These are phyloP conservation scores for Pseudochromis fuscus DNA, from an alignment of 2,797 vertebrate species.

Conservation along the genomic window DNA sequence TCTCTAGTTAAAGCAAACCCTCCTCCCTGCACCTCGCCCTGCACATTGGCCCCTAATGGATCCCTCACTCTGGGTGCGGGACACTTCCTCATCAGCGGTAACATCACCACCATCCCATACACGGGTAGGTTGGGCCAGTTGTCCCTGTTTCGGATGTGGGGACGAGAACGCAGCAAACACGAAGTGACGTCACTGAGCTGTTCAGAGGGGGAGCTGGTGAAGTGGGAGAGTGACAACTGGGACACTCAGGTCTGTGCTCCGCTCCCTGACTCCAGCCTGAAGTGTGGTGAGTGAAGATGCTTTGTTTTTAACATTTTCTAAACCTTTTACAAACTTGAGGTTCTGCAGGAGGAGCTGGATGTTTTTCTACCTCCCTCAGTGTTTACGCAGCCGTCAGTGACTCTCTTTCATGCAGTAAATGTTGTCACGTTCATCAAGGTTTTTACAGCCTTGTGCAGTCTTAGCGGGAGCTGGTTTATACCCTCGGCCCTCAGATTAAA, in stretches of 20 bases:
- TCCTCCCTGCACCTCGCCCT: not conserved
- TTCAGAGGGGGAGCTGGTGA: conserved; percentile 81
- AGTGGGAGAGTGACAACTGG: conserved; percentile 80
- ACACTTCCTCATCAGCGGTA: conserved; percentile 42
- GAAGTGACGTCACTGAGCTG: conserved; percentile 73
- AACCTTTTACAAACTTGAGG: not conserved
- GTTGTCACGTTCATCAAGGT: conserved; percentile 17
- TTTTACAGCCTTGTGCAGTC: conserved; percentile 44
- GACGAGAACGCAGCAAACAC: conserved; percentile 49
- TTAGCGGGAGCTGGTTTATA: conserved; percentile 1
- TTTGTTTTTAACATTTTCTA: no score
- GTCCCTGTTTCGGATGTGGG: conserved; percentile 85
- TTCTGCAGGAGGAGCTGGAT: not conserved
- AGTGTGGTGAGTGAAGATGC: conserved; percentile 78
- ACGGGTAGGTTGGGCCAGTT: conserved; percentile 62
- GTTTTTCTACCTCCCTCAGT: conserved; percentile 1
- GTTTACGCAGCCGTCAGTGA: not conserved
- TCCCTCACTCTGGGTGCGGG: conserved; percentile 79
- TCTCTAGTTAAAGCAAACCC: no score
- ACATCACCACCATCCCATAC: not conserved
- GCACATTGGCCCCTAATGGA: conserved; percentile 68
- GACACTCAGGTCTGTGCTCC: conserved; percentile 44
- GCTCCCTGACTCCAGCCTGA: conserved; percentile 45
- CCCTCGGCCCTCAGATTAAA: conserved; percentile 47
- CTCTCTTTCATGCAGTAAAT: conserved; percentile 18